A percentile compares a stretch with the other conserved stretches of the same genome.
Conservation (phyloP, 1,140 invertebrate species). For the Ceratoteleas bidentatus region DNA sequence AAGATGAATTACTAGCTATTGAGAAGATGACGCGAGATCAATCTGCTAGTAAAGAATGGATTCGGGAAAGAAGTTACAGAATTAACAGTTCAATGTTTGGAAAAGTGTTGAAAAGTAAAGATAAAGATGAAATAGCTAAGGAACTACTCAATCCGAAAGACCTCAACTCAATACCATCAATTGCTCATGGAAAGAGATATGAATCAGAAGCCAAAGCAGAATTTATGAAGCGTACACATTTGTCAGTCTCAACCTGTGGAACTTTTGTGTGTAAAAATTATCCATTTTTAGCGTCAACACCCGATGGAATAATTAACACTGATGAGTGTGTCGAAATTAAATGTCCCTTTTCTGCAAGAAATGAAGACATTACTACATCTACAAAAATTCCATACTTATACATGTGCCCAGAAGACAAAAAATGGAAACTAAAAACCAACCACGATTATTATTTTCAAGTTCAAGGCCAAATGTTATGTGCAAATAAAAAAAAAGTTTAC, state of each 20-base stretch:
- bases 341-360: constrained; percentile 35
- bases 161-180: constrained; percentile 17
- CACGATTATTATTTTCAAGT: constrained; percentile 48
- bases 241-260: constrained; percentile 7
- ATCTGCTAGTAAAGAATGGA: constrained; percentile 22
- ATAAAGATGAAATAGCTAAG: constrained; percentile 10
- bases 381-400: constrained; percentile 26
- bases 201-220: constrained; percentile 21
- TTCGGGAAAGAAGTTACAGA: constrained; percentile 11
- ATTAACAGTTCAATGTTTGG: constrained; percentile 41
- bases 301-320: constrained; percentile 69
- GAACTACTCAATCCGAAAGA: constrained; percentile 24
- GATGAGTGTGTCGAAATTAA: constrained; percentile 55
- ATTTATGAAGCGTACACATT: constrained; percentile 16
- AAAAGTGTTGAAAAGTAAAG: constrained; percentile 8
- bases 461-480: constrained; percentile 29
- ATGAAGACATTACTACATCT: constrained; percentile 8
- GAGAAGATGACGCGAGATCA: constrained; percentile 17
- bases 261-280: constrained; percentile 44
- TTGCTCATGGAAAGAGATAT: constrained; percentile 36
- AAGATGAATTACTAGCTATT: constrained; percentile 14
- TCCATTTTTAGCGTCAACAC: constrained; percentile 65
- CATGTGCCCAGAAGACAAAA: constrained; percentile 3
- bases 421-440: constrained; percentile 8
- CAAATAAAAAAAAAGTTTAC: constrained; percentile 27